phyloP scores from a whole-genome alignment of 2,797 vertebrate genomes.

The Sebastes kiyomatsui region DNA sequence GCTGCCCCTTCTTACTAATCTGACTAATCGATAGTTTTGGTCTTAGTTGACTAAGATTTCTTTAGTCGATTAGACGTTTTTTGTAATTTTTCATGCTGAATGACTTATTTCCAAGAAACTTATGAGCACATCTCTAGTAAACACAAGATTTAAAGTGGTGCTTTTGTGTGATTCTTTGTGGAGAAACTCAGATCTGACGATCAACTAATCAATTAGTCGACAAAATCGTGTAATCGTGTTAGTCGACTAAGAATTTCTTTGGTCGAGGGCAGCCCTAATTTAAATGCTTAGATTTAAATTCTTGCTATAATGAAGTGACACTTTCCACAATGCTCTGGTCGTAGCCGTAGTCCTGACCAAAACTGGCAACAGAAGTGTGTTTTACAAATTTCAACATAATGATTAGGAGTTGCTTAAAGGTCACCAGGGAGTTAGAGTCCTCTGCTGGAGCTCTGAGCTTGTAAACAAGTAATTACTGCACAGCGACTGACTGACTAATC shows the following conservation, averaged over 20 bases:
- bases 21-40: no score
- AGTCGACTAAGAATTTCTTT: no score
- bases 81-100: no score
- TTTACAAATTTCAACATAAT: neutral
- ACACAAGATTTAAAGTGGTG: neutral
- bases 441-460: conserved; percentile 1
- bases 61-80: no score
- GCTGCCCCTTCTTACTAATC: no score
- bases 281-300: neutral
- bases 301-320: neutral
- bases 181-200: no score
- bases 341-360: neutral
- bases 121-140: no score
- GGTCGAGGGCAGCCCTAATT: neutral
- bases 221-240: no score
- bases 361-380: neutral
- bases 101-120: no score
- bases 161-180: no score
- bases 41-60: no score
- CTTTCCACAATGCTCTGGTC: neutral
- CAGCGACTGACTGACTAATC: conserved; percentile 16
- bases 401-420: conserved; percentile 2
- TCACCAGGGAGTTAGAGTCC: conserved; percentile 8
- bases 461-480: conserved; percentile 38
- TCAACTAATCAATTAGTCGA: neutral